Evolutionary conservation across 2,888 invertebrate species (phyloP).

Genomic region (Drepanosiphum platanoidis): DNA sequence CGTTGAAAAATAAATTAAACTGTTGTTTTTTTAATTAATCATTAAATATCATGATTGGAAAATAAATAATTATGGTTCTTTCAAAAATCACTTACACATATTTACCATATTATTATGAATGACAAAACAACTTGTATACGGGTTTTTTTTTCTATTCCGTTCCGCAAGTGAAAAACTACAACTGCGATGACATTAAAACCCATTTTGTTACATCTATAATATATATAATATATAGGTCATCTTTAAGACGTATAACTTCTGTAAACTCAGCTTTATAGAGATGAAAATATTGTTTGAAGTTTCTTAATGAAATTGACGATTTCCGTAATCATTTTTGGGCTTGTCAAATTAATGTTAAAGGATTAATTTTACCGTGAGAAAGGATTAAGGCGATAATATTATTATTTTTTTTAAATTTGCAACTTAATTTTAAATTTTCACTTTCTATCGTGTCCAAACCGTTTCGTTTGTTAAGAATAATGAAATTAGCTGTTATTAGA

Average conservation of each 20-base stretch:
- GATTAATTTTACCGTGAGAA: neutral
- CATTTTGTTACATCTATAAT: neutral
- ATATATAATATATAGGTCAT: neutral
- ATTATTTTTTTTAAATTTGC: constrained; percentile 13
- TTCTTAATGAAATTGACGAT: neutral
- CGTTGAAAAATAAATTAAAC: neutral
- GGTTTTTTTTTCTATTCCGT: constrained; percentile 1
- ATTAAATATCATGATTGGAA: constrained; percentile 40
- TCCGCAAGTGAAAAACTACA: neutral
- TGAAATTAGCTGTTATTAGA: neutral
- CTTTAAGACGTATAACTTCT: neutral
- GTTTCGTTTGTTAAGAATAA: constrained; percentile 4
- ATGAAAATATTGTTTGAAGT: neutral
- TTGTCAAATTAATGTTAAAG: constrained; percentile 10
- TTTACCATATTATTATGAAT: constrained; percentile 44
- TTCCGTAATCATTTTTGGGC: neutral
- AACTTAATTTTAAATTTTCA: constrained; percentile 1
- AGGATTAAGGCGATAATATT: constrained; percentile 12
- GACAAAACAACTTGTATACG: constrained; percentile 38
- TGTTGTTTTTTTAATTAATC: constrained; percentile 20
- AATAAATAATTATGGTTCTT: constrained; percentile 29
- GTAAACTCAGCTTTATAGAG: neutral
- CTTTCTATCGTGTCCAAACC: neutral
- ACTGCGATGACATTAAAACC: neutral
- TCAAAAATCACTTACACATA: neutral